phyloP scores from a whole-genome alignment of 2,888 invertebrate species.

The Pammene aurita region DNA sequence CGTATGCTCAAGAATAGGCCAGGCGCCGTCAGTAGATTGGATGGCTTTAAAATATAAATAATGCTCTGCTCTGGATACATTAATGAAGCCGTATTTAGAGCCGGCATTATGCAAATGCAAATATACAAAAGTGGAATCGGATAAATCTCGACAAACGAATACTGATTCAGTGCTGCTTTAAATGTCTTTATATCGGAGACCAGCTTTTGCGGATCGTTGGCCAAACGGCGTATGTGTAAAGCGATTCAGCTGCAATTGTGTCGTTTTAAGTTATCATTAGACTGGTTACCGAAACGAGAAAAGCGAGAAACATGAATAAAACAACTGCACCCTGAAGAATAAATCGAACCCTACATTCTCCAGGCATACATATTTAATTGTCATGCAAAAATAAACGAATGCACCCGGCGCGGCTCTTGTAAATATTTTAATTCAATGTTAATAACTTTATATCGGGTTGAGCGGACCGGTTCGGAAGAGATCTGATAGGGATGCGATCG shows the following conservation, averaged over 20 bases:
- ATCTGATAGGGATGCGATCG: constrained; percentile 56
- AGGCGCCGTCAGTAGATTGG: constrained; percentile 52
- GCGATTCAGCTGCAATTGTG: constrained; percentile 5
- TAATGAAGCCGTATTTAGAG: constrained; percentile 34
- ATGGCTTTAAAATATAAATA: constrained; percentile 43
- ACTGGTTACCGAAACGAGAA: constrained; percentile 70
- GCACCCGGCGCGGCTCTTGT: constrained; percentile 62
- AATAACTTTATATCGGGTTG: constrained; percentile 67
- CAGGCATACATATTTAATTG: constrained; percentile 67
- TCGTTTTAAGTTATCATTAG: constrained; percentile 36
- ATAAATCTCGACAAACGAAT: constrained; percentile 34
- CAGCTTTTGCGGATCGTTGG: constrained; percentile 13
- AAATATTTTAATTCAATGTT: constrained; percentile 76
- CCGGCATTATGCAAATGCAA: constrained; percentile 38
- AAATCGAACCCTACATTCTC: constrained; percentile 58
- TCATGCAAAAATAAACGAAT: constrained; percentile 73
- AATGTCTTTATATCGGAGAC: constrained; percentile 27
- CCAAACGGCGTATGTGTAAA: constrained; percentile 24
- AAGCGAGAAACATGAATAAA: constrained; percentile 74
- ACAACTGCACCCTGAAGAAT: constrained; percentile 66
- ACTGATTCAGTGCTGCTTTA: constrained; percentile 35
- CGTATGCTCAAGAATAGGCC: constrained; percentile 54
- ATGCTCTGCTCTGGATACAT: constrained; percentile 37
- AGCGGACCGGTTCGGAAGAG: constrained; percentile 60
- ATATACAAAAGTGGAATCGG: constrained; percentile 32